Evolutionary conservation across 2,113 vertebrate species (phyloP).

Genomic region (Puma concolor): DNA sequence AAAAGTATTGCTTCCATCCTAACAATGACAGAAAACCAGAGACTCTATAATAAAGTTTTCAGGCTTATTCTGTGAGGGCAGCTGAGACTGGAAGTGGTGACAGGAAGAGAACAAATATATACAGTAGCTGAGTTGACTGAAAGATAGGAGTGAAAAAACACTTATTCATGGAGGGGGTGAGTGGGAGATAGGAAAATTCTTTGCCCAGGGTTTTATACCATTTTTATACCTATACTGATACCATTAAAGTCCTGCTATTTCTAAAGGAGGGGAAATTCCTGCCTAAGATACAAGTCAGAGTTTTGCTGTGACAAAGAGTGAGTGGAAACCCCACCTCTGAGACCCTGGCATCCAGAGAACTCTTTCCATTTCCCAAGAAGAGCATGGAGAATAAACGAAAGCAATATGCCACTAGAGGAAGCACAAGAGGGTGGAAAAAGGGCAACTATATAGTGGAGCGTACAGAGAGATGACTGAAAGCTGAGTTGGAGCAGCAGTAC

Average conservation of each 20-base stretch:
- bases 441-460: rapidly evolving
- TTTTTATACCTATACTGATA: background rate
- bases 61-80: background rate
- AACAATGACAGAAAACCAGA: background rate
- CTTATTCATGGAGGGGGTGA: background rate
- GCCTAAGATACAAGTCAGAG: background rate
- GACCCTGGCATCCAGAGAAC: background rate
- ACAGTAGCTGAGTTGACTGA: background rate
- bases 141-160: background rate
- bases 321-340: background rate
- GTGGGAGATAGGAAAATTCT: background rate
- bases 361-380: background rate
- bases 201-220: background rate
- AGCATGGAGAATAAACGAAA: background rate
- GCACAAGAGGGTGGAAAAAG: background rate
- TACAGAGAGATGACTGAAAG: background rate
- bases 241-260: background rate
- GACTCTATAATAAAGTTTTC: background rate
- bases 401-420: rapidly evolving
- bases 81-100: background rate
- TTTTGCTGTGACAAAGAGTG: background rate
- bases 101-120: background rate
- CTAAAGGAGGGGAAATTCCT: background rate
- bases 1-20: background rate
- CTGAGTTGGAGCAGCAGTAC: background rate